Evolutionary conservation across 2,888 invertebrate genomes (phyloP).

Genomic region (Steinernema scapterisci): DNA sequence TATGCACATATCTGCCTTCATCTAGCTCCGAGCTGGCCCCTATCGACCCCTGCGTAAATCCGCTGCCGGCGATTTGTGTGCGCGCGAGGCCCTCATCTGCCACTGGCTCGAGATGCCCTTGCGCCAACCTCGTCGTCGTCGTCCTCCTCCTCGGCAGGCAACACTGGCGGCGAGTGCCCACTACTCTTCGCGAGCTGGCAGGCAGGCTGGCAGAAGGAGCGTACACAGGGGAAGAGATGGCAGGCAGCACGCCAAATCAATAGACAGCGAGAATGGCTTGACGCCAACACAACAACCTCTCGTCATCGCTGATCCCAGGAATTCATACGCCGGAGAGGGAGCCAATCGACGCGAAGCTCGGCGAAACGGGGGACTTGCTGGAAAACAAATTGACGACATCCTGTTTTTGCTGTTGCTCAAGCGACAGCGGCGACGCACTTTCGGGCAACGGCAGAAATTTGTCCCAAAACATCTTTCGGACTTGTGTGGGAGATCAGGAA

Average conservation of each 20-base stretch:
- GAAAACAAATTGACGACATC: neutral
- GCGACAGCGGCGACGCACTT: too few species aligned
- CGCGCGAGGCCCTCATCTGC: neutral
- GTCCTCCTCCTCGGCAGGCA: neutral
- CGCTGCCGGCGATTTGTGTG: neutral
- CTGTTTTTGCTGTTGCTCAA: slow-evolving; percentile 18
- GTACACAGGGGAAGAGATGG: too few species aligned
- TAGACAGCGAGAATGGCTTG: slow-evolving; percentile 24
- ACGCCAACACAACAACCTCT: slow-evolving; percentile 25
- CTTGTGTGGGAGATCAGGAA: too few species aligned
- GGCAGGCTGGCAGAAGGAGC: too few species aligned
- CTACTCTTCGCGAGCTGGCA: neutral
- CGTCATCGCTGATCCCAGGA: slow-evolving; percentile 2
- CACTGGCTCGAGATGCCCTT: neutral
- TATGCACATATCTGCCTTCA: too few species aligned
- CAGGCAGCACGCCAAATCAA: slow-evolving; percentile 24
- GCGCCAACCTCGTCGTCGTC: neutral
- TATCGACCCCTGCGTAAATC: neutral
- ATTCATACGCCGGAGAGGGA: slow-evolving; percentile 2
- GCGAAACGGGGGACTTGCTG: neutral
- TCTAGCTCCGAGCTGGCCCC: too few species aligned
- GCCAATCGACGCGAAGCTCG: neutral
- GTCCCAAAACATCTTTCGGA: too few species aligned
- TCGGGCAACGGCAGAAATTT: too few species aligned
- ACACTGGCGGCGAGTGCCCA: too few species aligned